These are phyloP conservation scores for Philotrypesis tridentata DNA, from an alignment of 1,140 invertebrate species.

Conservation along the genomic window DNA sequence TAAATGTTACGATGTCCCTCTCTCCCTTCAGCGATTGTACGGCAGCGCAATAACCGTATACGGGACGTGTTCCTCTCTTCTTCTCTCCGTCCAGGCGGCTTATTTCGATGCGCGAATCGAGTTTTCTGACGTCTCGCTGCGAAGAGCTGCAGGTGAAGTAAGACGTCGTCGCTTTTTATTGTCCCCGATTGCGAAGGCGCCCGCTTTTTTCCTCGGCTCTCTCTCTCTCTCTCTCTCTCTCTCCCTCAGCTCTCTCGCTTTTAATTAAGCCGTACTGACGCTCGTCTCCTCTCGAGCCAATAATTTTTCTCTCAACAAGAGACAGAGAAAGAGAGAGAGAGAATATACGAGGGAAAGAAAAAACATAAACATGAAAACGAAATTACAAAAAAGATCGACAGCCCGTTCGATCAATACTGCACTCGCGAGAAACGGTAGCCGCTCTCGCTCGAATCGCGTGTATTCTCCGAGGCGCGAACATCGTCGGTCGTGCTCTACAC, in stretches of 20 bases:
- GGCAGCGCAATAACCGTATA: conserved; percentile 30
- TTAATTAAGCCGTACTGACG: conserved; percentile 7
- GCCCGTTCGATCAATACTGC: too few species aligned
- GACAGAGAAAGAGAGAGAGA: too few species aligned
- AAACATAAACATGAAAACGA: not conserved
- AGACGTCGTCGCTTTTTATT: conserved; percentile 37
- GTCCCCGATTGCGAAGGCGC: not conserved
- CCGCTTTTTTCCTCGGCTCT: not conserved
- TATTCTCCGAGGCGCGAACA: not conserved
- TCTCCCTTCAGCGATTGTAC: not conserved
- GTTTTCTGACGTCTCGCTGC: conserved; percentile 14
- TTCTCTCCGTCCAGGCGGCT: not conserved
- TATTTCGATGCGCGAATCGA: not conserved
- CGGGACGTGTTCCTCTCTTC: not conserved
- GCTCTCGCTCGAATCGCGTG: not conserved
- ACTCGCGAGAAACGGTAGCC: not conserved
- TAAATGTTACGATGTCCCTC: conserved; percentile 11
- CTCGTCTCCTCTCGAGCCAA: not conserved
- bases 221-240: too few species aligned
- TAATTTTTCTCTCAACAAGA: not conserved
- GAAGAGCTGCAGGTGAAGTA: conserved; percentile 16
- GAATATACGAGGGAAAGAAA: too few species aligned
- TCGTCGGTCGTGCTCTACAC: not conserved
- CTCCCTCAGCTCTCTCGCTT: too few species aligned
- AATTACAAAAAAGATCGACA: not conserved